phyloP scores from a whole-genome alignment of 2,888 invertebrate genomes.

The Drosophila ezoana region DNA sequence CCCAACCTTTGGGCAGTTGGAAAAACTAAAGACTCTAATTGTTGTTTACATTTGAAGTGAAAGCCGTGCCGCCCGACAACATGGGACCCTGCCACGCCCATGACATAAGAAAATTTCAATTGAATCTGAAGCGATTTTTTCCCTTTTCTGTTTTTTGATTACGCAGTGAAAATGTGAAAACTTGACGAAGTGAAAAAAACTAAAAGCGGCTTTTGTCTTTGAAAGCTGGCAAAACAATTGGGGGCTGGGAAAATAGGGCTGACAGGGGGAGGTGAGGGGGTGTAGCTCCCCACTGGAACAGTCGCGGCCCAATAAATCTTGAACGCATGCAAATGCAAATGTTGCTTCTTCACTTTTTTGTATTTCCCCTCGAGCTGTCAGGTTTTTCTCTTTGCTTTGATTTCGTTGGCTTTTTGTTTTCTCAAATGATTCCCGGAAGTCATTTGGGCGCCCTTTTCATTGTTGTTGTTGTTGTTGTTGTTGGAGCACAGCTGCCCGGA shows the following conservation, averaged over 20 bases:
- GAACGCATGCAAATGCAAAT: slow-evolving; percentile 69
- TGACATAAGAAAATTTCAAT: slow-evolving; percentile 63
- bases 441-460: slow-evolving; percentile 54
- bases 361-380: slow-evolving; percentile 41
- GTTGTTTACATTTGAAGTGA: slow-evolving; percentile 73
- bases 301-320: slow-evolving; percentile 67
- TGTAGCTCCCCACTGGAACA: slow-evolving; percentile 42
- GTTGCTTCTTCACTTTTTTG: slow-evolving; percentile 51
- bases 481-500: slow-evolving; percentile 54
- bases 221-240: slow-evolving; percentile 60
- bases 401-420: slow-evolving; percentile 32
- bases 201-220: slow-evolving; percentile 64
- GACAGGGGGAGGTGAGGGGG: slow-evolving; percentile 3
- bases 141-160: slow-evolving; percentile 30
- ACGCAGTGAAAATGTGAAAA: slow-evolving; percentile 46
- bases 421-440: slow-evolving; percentile 69
- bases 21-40: slow-evolving; percentile 54
- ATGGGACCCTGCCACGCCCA: slow-evolving; percentile 21
- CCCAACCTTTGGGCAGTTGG: slow-evolving; percentile 36
- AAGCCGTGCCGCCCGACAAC: slow-evolving; percentile 44
- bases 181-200: slow-evolving; percentile 24
- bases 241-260: background rate
- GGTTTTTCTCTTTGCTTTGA: slow-evolving; percentile 39
- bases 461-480: slow-evolving; percentile 31
- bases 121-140: slow-evolving; percentile 47